Evolutionary conservation across 2,113 vertebrate species (phyloP).

Genomic region (Gasterosteus aculeatus): DNA sequence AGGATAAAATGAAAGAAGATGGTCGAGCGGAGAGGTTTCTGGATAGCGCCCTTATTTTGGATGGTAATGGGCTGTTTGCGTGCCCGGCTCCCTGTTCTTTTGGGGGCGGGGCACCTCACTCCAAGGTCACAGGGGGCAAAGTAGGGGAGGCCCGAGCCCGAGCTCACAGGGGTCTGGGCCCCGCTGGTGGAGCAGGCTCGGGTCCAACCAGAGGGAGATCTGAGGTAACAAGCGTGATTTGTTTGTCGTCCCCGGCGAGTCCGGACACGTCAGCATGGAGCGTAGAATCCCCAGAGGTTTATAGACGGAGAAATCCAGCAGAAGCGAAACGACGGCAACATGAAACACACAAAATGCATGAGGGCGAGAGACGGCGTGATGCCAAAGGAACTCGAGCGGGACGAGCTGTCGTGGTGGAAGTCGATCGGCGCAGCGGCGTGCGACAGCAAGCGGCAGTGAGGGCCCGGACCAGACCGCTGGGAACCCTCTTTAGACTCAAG

Average conservation of each 20-base stretch:
- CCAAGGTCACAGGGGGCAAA: slow-evolving; percentile 61
- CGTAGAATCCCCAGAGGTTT: slow-evolving; percentile 26
- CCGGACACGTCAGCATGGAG: neutral
- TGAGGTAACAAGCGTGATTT: slow-evolving; percentile 34
- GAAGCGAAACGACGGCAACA: slow-evolving; percentile 6
- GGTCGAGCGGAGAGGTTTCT: slow-evolving; percentile 38
- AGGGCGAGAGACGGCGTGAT: neutral
- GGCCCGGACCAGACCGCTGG: neutral
- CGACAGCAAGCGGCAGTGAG: neutral
- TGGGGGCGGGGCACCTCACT: slow-evolving; percentile 34
- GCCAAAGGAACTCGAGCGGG: slow-evolving; percentile 12
- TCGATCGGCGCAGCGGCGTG: slow-evolving; percentile 10
- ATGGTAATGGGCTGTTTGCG: slow-evolving; percentile 71
- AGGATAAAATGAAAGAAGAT: slow-evolving; percentile 60
- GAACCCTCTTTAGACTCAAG: neutral
- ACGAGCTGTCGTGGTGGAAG: slow-evolving; percentile 2
- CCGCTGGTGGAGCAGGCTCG: slow-evolving; percentile 59
- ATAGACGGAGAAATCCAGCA: slow-evolving; percentile 2
- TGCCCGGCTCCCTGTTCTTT: slow-evolving; percentile 36
- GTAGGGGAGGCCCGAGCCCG: neutral
- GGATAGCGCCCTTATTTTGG: slow-evolving; percentile 48
- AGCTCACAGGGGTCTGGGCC: slow-evolving; percentile 44
- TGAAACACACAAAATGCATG: slow-evolving; percentile 9
- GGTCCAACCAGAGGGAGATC: slow-evolving; percentile 42
- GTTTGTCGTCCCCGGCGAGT: no score